Base-by-base conservation (phyloP, 2,113 vertebrate genomes). In the Caranx melampygus region DNA sequence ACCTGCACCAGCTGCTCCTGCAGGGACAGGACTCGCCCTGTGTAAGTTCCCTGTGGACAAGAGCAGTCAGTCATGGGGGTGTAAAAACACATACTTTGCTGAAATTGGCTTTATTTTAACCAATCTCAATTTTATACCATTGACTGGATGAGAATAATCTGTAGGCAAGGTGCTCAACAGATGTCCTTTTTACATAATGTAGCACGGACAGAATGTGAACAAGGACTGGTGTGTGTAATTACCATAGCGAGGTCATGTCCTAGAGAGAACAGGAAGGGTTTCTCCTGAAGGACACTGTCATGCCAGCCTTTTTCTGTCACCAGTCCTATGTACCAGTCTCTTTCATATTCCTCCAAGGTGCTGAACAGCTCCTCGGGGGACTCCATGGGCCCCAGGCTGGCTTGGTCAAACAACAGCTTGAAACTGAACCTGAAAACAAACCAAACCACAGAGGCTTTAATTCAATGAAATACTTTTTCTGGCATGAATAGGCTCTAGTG, bases 401-500 rank as follows among this genome's bases (percentile, higher is more conserved):
- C 97, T 92, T 99, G 96, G 92, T 99, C 98, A 91, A 99, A 94
- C 95, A 98, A 96, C 21, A 99, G 92, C 89, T 99, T 99, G 78
- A 99, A 96, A 79, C 97, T 96, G 70, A 97, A 99, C 89, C 98
- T 99, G 90, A 76, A 87, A 88, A 70, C 2, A 76, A 75, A 81
- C 11, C 72, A 74, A 81, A 62, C 3, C 33, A 47, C 0, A 66
- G 6, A 35, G 47, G n/a, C 4, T 75, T 3, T 3, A 71, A 31
- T 7, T 79, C n/a, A 64, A 31, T 57, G 0, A 67, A 69, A 62
- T 16, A 45, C 13, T 40, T 13, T n/a, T 54, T 20, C 18, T 57
- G 20, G 11, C 6, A 75, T 34, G 60, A 73, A 60, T 45, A 64
- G 51, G 16, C 1, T 40, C 3, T 31, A 33, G 10, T 74, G n/a